phyloP scores from a whole-genome alignment of 2,888 invertebrate species.

The Pecten maximus region DNA sequence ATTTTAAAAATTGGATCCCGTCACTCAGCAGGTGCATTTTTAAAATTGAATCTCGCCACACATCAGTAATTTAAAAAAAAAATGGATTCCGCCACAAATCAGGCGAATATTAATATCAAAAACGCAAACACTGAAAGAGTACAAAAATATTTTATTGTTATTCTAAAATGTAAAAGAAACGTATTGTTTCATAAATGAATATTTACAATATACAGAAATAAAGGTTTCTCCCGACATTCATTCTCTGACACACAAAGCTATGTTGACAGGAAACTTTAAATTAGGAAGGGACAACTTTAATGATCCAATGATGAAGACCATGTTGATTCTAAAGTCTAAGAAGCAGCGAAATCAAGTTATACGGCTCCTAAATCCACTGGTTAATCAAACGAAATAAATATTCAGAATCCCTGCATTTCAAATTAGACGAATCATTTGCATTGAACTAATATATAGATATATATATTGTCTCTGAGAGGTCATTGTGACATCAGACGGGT shows the following conservation, averaged over 20 bases:
- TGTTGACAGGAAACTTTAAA: neutral
- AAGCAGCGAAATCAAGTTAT: neutral
- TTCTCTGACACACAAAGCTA: neutral
- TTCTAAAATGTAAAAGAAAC: conserved; percentile 33
- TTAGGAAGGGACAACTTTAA: too few species aligned
- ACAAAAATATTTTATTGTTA: conserved; percentile 33
- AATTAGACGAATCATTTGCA: too few species aligned
- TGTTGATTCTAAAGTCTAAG: neutral
- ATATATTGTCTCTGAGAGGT: too few species aligned
- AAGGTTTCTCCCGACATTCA: neutral
- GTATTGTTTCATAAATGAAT: neutral
- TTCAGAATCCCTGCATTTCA: too few species aligned
- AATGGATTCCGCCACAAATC: too few species aligned
- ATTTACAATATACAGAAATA: conserved; percentile 27
- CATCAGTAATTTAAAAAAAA: too few species aligned
- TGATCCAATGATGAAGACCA: neutral
- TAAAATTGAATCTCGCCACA: too few species aligned
- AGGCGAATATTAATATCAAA: too few species aligned
- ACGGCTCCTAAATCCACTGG: neutral
- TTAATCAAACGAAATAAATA: neutral
- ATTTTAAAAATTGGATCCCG: too few species aligned
- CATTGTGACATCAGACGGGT: too few species aligned
- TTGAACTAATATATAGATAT: too few species aligned
- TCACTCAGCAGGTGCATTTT: too few species aligned
- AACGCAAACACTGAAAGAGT: neutral